These are phyloP conservation scores for Cerastis rubricosa DNA, from an alignment of 2,888 invertebrate species.

Conservation along the genomic window DNA sequence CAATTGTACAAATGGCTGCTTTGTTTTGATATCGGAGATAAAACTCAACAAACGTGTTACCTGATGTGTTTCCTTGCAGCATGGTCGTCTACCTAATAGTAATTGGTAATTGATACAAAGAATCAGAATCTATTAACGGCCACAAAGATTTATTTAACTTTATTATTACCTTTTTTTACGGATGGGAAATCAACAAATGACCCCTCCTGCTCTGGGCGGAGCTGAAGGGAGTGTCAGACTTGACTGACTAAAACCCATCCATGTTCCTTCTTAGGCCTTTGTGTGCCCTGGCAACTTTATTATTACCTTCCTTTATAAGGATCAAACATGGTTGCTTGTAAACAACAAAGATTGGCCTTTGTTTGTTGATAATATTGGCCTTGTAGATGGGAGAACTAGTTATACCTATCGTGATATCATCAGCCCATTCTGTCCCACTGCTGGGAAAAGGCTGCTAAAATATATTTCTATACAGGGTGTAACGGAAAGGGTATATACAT, in stretches of 20 bases:
- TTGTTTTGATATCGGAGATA: background rate
- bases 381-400: background rate
- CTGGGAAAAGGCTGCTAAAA: too few relatives aligned
- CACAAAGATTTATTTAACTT: conserved; percentile 25
- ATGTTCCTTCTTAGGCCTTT: too few relatives aligned
- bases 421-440: background rate
- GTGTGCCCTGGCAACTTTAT: too few relatives aligned
- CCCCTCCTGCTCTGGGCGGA: too few relatives aligned
- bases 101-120: conserved; percentile 7
- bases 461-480: too few relatives aligned
- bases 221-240: too few relatives aligned
- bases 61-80: background rate
- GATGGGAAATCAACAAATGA: too few relatives aligned
- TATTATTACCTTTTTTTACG: background rate
- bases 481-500: too few relatives aligned
- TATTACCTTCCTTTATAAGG: background rate
- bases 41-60: background rate
- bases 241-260: too few relatives aligned
- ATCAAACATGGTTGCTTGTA: background rate
- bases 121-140: background rate
- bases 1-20: background rate
- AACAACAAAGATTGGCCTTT: background rate
- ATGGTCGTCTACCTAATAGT: background rate
- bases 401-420: background rate
- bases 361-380: too few relatives aligned